A percentile compares a stretch with the other conserved stretches of the same genome.
These are phyloP conservation scores for Oxytorus armatus DNA, from an alignment of 2,888 invertebrate species.

Conservation along the genomic window DNA sequence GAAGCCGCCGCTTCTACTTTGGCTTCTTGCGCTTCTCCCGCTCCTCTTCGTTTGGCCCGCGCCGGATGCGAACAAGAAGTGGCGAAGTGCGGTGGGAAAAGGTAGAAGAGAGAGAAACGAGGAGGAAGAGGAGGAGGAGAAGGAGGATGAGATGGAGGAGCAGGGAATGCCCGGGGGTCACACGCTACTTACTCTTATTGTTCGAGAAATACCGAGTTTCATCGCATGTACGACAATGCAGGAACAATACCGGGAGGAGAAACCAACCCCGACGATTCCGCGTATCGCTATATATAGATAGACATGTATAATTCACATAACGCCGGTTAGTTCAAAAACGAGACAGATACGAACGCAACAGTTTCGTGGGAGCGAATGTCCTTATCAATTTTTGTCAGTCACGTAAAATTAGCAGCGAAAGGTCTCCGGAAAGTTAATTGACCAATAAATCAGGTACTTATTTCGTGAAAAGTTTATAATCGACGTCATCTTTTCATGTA, in stretches of 20 bases:
- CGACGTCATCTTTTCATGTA: too few species aligned
- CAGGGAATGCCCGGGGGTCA: constrained; percentile 45
- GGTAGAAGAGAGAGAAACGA: constrained; percentile 1
- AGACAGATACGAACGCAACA: too few species aligned
- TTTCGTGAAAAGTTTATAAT: too few species aligned
- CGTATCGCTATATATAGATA: not conserved
- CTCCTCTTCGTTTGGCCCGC: constrained; percentile 31
- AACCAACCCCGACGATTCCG: constrained; percentile 16
- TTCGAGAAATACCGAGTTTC: constrained; percentile 55
- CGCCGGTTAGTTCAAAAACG: too few species aligned
- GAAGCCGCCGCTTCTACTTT: constrained; percentile 46
- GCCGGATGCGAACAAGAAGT: constrained; percentile 58
- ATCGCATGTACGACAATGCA: constrained; percentile 62
- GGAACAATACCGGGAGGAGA: constrained; percentile 55
- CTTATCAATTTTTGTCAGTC: too few species aligned
- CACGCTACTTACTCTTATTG: constrained; percentile 66
- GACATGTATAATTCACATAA: too few species aligned
- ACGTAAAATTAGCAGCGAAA: too few species aligned
- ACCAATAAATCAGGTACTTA: too few species aligned
- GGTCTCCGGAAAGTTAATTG: too few species aligned
- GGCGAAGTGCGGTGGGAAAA: constrained; percentile 18
- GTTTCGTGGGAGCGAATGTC: too few species aligned
- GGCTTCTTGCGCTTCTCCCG: constrained; percentile 36
- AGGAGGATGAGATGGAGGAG: too few species aligned
- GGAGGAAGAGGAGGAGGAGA: constrained; percentile 3